Percentiles rank a stretch among this genome's conserved stretches.
Conservation (phyloP, 2,888 invertebrate genomes). For the Harmothoe impar region DNA sequence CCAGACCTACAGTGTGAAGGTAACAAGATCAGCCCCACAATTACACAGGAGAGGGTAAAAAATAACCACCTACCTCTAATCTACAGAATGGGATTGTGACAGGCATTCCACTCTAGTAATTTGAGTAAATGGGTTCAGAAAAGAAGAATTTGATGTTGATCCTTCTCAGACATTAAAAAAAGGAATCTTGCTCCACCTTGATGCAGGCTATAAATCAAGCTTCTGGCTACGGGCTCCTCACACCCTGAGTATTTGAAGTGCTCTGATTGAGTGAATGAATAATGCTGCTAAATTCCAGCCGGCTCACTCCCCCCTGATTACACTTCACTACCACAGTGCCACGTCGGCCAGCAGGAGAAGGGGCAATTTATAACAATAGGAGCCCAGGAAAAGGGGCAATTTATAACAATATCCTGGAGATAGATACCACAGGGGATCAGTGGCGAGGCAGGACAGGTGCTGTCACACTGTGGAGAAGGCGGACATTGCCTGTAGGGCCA, state of each 20-base stretch:
- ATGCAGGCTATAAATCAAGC: too few species aligned
- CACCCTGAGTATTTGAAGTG: constrained; percentile 6
- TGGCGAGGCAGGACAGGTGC: neutral
- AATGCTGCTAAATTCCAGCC: neutral
- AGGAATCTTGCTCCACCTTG: too few species aligned
- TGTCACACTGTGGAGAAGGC: neutral
- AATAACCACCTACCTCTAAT: too few species aligned
- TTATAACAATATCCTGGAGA: constrained; percentile 13
- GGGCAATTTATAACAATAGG: neutral
- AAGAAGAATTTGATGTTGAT: too few species aligned
- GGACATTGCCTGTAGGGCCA: neutral
- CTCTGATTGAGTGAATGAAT: constrained; percentile 21
- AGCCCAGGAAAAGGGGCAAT: neutral
- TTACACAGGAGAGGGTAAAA: too few species aligned
- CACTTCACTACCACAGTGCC: neutral
- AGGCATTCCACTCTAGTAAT: too few species aligned
- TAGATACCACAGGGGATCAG: neutral
- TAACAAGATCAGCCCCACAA: too few species aligned
- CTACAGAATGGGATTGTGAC: too few species aligned
- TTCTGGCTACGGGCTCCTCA: neutral
- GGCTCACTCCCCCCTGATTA: neutral
- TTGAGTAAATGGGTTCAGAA: too few species aligned
- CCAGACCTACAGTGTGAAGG: too few species aligned
- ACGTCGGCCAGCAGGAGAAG: neutral
- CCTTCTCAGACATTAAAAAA: too few species aligned